Evolutionary conservation across 2,888 invertebrate species (phyloP), one percentile per base, ranked within the genome.

Genomic region (Epistrophella euchroma): DNA sequence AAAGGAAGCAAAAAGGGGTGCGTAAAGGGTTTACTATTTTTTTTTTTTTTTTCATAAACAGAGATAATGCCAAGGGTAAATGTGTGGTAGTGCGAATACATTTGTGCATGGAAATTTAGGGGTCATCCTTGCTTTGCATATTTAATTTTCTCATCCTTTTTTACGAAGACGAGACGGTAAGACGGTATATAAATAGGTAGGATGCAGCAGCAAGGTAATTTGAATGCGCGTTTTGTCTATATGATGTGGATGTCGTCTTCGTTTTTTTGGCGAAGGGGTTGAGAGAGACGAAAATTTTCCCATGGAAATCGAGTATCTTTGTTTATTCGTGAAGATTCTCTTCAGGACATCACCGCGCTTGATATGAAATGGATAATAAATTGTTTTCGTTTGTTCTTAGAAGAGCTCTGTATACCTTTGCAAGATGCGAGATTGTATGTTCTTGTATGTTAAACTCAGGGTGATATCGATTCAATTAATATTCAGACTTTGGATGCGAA

Each of bases 121-220:
- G 87, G 87, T 87, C 87, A 87, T 87, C 82, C 71, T 87, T 79
- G 78, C 83, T 87, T 87, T 87, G 87, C 87, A 87, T 87, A 87
- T 87, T 87, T 87, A 87, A 87, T 87, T 87, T 87, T 87, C 87
- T 87, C 87, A 87, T 82, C 87, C 66, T 78, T 82, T 73, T 22
- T 37, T 68, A n/a, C 3, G 37, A 68, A 73, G 73, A 47, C 68
- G 71, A 70, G 43, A 62, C 60, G 62, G 2, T n/a, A 13, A 10
- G 37, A 22, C 19, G 58, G 35, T 22, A 19, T 32, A 32, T 32
- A 22, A 22, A 10, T 37, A 15, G 45, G 32, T n/a, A 70, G 47
- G 85, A 82, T 86, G 82, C 86, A 86, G 58, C 73, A 76, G 66
- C 52, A 19, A 52, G 68, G 72, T 77, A 73, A 86, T 86, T 86